phyloP scores from a whole-genome alignment of 1,140 invertebrate genomes.

The Octopus sinensis region DNA sequence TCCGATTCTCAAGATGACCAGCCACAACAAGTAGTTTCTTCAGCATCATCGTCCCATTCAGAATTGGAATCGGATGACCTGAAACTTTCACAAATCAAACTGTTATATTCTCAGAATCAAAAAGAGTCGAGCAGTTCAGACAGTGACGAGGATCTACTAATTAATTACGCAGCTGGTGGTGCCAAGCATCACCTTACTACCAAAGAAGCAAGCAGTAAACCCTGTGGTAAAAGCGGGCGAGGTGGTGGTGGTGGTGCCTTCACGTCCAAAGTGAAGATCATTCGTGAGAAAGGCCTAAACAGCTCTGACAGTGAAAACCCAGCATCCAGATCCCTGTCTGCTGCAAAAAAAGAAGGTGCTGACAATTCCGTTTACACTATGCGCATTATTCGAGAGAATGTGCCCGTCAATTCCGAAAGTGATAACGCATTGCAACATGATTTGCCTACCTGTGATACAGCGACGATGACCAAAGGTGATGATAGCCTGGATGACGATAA shows the following conservation, averaged over 20 bases:
- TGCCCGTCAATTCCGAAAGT: background rate
- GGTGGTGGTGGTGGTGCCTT: background rate
- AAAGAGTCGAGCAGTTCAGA: background rate
- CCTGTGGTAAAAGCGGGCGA: background rate
- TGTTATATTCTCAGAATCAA: background rate
- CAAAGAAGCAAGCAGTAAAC: background rate
- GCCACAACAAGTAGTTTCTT: too few species aligned
- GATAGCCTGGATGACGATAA: too few species aligned
- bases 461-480: background rate
- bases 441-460: background rate
- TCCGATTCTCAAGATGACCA: too few species aligned
- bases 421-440: background rate
- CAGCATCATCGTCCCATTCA: background rate
- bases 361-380: background rate
- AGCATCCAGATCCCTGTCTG: too few species aligned
- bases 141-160: background rate
- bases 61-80: background rate
- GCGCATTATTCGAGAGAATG: background rate
- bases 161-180: background rate
- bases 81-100: background rate
- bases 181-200: background rate
- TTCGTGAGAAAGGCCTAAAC: background rate
- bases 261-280: background rate
- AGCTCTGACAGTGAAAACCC: background rate
- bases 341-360: too few species aligned